Evolutionary conservation across 2,888 invertebrate species (phyloP), one percentile per base, ranked within the genome.

Genomic region (Drosophila nr. fundita): DNA sequence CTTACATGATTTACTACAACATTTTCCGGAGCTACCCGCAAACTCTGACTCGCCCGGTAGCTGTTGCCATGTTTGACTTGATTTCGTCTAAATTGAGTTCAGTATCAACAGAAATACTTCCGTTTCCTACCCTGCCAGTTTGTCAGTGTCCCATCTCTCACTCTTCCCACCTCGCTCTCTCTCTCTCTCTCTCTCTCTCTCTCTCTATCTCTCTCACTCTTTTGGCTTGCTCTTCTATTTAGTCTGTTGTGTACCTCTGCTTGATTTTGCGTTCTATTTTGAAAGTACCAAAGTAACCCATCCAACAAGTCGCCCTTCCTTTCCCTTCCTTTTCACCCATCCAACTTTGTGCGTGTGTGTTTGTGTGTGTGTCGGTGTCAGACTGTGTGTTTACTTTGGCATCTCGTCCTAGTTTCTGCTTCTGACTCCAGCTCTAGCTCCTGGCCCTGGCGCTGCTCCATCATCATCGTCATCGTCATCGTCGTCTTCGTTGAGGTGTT

Each of bases 1-100:
- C 87, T 89, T 90, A 88, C 90, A 90, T 87, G 87, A 87, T 90
- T 90, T 87, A 90, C 78, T 83, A 77, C 80, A 83, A 73, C 83
- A 82, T 80, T 88, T 90, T 74, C 74, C 61, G 53, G 45, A 24
- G 24, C 45, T 4, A 45, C 45, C 34, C 57, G 18, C 36, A 68
- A 27, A 36, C n/a, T 30, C 59, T 45, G 45, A 18, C 18, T 45
- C 50, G 52, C 50, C 34, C 70, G 45, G 58, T 76, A 40, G 68
- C 57, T 63, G 77, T 78, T 87, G 80, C 87, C 90, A 86, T 87
- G 90, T 87, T 90, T 87, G 90, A 87, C 90, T 87, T 90, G 87
- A 87, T 87, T 87, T 87, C 90, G 84, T 90, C 89, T 90, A 87
- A 87, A 87, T 87, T 87, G 90, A 87, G 90, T 87, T 87, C 87